Evolutionary conservation across 2,113 vertebrate genomes (phyloP), one percentile per base, ranked within the genome.

Genomic region (Silurus asotus): DNA sequence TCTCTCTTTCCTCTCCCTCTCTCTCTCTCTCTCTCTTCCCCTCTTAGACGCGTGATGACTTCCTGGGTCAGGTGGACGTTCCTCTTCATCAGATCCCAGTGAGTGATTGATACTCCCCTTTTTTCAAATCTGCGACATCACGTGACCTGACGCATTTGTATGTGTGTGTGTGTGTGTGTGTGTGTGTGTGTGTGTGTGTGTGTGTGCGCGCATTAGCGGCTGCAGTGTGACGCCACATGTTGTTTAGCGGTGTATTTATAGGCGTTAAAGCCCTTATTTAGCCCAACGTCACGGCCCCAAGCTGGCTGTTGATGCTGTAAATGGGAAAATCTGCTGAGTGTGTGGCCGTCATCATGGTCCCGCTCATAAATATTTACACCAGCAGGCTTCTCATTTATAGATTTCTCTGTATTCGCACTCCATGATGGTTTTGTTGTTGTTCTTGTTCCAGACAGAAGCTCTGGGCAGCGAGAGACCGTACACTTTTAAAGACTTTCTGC

Each of bases 401-500:
- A 37, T 58, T 78, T 78, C 76, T 58, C 55, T 61, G 59, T 82
- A 20, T 80, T 28, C 17, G 45, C 37, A 67, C n/a, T 15, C 48
- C 49, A 49, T 77, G 4, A 19, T 84, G 48, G 15, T 72, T 75
- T 83, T 37, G 37, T 37, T 37, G 37, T 37, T 37, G 56, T 82
- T 90, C 88, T 94, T 93, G 88, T 96, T 95, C 87, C 95, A 99
- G 98, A 99, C 97, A 93, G 98, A 99, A 96, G 96, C 98, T 93
- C 96, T 97, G 89, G 95, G 94, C 89, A 93, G 95, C 90, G 97
- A 98, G 93, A 96, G 98, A 92, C 98, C 97, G 79, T 99, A 97
- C 91, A 98, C 98, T 10, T 99, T 98, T 94, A 99, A 97, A 94
- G 97, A 99, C 94, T 99, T 99, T 93, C 94, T 98, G 90, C 97